phyloP scores from a whole-genome alignment of 37 sponge, comb jelly and placozoan species.

The Halisarca cf. caerulea region DNA sequence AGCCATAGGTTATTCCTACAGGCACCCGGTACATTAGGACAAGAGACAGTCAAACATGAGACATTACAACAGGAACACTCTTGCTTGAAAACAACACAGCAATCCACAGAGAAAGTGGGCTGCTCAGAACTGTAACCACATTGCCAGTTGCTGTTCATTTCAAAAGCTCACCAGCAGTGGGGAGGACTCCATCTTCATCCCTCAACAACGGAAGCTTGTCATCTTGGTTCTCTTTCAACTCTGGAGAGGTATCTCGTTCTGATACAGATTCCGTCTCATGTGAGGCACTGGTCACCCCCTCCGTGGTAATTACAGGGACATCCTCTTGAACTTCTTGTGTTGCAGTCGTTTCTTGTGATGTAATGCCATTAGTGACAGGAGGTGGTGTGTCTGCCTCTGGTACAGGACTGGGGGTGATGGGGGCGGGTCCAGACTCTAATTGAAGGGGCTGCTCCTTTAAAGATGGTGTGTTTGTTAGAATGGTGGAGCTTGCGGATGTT shows the following conservation, averaged over 20 bases:
- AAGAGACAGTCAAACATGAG: neutral
- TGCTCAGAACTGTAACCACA: no score
- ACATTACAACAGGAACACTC: neutral
- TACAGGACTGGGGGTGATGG: neutral
- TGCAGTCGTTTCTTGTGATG: neutral
- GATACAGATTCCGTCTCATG: neutral
- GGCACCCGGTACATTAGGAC: no score
- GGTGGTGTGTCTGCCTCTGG: neutral
- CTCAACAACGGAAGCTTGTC: conserved; percentile 9
- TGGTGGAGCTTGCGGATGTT: conserved; percentile 10
- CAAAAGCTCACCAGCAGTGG: no score
- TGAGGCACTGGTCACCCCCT: no score
- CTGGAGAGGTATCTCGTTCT: neutral
- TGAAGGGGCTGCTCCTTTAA: no score
- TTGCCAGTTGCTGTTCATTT: no score
- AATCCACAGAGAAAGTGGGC: no score
- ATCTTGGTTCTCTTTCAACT: neutral
- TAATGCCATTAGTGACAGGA: neutral
- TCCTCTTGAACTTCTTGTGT: no score
- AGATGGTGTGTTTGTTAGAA: no score
- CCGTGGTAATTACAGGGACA: no score
- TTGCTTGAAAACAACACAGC: neutral
- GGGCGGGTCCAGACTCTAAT: no score
- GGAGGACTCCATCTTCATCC: neutral
- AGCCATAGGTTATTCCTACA: no score